Percentiles rank a stretch among this genome's conserved stretches.
Conservation (phyloP, 2,113 vertebrate species). For the Oryzias curvinotus region DNA sequence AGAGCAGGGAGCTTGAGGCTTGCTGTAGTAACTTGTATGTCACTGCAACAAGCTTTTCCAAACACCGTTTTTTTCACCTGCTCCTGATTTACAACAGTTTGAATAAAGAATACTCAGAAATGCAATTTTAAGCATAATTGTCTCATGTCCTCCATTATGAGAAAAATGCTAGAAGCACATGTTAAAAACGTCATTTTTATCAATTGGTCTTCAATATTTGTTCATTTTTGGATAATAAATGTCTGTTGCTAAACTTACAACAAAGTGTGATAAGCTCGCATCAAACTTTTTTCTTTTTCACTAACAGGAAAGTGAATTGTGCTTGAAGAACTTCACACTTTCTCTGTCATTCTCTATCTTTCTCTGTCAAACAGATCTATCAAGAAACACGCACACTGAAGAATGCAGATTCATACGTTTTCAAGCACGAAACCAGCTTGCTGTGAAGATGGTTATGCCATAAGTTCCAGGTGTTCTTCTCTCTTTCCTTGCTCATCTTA, state of each 20-base stretch:
- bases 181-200: too few species aligned
- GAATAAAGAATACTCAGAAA: too few species aligned
- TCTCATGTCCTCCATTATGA: too few species aligned
- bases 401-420: neutral
- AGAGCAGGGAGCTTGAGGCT: too few species aligned
- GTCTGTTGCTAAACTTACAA: conserved; percentile 31
- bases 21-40: too few species aligned
- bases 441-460: conserved; percentile 36
- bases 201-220: too few species aligned
- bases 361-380: neutral
- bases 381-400: conserved; percentile 1
- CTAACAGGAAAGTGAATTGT: conserved; percentile 28
- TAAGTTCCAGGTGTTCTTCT: conserved; percentile 55
- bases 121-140: too few species aligned
- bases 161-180: too few species aligned
- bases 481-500: conserved; percentile 19
- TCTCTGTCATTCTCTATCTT: neutral
- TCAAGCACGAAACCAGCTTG: conserved; percentile 11
- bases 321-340: conserved; percentile 1
- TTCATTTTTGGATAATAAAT: conserved; percentile 58
- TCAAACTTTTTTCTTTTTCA: conserved; percentile 38
- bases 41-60: too few species aligned
- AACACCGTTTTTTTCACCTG: neutral
- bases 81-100: conserved; percentile 29
- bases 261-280: conserved; percentile 4